These are phyloP conservation scores for Bostrychus sinensis DNA, from an alignment of 2,113 vertebrate genomes.

Conservation along the genomic window DNA sequence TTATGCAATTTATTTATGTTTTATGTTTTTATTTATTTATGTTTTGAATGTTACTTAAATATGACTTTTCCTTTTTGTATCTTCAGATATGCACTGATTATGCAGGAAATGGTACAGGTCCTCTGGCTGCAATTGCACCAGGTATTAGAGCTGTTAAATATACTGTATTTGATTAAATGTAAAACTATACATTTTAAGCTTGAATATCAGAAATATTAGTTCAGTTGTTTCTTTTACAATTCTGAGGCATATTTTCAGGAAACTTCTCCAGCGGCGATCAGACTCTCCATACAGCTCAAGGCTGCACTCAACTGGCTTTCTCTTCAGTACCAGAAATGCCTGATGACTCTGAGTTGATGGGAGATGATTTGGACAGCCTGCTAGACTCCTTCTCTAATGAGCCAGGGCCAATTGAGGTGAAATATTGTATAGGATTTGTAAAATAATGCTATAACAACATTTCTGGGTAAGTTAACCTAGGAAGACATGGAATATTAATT, in stretches of 20 bases:
- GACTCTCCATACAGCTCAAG: constrained; percentile 51
- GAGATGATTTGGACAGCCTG: constrained; percentile 90
- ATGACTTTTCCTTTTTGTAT: background rate
- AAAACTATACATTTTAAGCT: background rate
- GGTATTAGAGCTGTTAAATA: constrained; percentile 72
- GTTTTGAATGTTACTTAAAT: background rate
- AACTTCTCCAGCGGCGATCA: background rate
- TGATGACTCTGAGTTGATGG: constrained; percentile 88
- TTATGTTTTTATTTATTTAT: background rate
- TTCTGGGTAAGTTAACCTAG: no score
- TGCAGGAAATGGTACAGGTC: constrained; percentile 78
- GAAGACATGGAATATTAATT: no score
- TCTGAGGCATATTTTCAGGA: background rate
- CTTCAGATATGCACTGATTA: constrained; percentile 20
- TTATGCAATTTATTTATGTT: background rate
- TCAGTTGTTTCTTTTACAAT: no score
- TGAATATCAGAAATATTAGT: no score
- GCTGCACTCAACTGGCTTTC: constrained; percentile 33
- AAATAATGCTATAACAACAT: no score
- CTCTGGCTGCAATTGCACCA: constrained; percentile 82
- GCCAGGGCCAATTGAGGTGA: constrained; percentile 78
- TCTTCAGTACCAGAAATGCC: constrained; percentile 57
- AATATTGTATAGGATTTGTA: constrained; percentile 9
- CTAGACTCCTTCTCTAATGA: constrained; percentile 83
- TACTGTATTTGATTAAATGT: background rate